Base-by-base conservation (phyloP, 2,888 invertebrate species). In the Agrilus cyanescens region DNA sequence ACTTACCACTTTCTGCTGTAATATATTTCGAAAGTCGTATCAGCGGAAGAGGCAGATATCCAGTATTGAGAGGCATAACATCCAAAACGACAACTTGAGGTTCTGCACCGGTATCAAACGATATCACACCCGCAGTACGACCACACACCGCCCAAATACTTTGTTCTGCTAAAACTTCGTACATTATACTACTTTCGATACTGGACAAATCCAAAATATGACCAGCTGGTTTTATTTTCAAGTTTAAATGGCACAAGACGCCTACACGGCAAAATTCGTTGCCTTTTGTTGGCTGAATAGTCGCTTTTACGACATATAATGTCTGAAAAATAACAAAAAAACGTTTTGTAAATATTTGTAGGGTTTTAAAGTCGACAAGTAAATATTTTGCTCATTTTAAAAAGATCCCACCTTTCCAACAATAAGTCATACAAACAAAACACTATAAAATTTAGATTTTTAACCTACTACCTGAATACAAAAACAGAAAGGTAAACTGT, bases 61-160 rank as follows among this genome's bases (percentile, higher is more conserved):
- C 95, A 15, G 89, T 85, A 15, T 82, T 82, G n/a, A 95, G 68
- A 3, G 94, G 94, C 85, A 94, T 89, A 30, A 94, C 88, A 57
- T 94, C 93, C 50, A 95, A 65, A 0, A 81, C 78, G 37, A 91
- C 85, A 34, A 73, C 75, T 63, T 87, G 86, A 69, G 87, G 73
- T 37, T 59, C 58, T 16, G 49, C 40, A 33, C 56, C 53, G 2
- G 50, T 46, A 38, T 61, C 62, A 44, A 67, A 68, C 4, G 69
- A 69, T 4, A 74, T 65, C 15, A 74, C 71, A 74, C 91, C 93
- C 53, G 91, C 88, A 20, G 90, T 88, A 42, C 89, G 75, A 2
- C 93, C 93, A 57, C 89, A 82, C 18, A 94, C 85, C 1, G 90
- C 91, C 95, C 95, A 95, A 73, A 88, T 80, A 30, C 84, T 83